Conservation (phyloP, 2,797 vertebrate genomes). For the Lagorchestes hirsutus region DNA sequence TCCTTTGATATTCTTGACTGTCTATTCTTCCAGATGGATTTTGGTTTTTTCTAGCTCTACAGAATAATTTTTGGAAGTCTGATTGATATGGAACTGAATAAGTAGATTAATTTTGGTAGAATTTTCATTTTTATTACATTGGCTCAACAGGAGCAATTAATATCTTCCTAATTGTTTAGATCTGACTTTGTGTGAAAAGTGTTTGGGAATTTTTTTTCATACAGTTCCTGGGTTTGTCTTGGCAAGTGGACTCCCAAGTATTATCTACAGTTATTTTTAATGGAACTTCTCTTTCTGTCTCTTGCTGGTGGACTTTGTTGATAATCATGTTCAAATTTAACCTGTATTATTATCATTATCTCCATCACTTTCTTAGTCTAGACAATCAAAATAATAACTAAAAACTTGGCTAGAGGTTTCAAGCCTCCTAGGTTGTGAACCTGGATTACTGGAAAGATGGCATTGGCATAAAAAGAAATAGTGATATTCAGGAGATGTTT, state of each 20-base stretch:
- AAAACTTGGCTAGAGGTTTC: background rate
- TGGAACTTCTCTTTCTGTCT: too few relatives aligned
- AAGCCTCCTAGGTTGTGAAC: background rate
- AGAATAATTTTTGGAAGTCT: background rate
- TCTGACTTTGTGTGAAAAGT: too few relatives aligned
- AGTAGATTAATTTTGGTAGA: too few relatives aligned
- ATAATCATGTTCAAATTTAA: background rate
- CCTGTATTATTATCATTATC: background rate
- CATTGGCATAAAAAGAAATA: background rate
- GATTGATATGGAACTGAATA: too few relatives aligned
- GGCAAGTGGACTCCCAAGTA: too few relatives aligned
- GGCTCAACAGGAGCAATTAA: too few relatives aligned
- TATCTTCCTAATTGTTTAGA: too few relatives aligned
- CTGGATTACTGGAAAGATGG: background rate
- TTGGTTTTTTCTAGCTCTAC: background rate
- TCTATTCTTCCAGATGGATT: background rate
- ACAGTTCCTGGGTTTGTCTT: too few relatives aligned
- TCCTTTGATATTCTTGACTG: background rate
- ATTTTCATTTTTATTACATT: too few relatives aligned
- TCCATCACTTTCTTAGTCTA: background rate
- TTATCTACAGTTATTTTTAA: too few relatives aligned
- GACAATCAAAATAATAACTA: background rate
- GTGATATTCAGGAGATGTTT: background rate
- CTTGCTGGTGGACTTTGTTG: too few relatives aligned
- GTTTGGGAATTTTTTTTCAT: too few relatives aligned